A percentile compares a stretch with the other conserved stretches of the same genome.
Conservation (phyloP, 2,797 vertebrate species). For the Acanthornis magna region DNA sequence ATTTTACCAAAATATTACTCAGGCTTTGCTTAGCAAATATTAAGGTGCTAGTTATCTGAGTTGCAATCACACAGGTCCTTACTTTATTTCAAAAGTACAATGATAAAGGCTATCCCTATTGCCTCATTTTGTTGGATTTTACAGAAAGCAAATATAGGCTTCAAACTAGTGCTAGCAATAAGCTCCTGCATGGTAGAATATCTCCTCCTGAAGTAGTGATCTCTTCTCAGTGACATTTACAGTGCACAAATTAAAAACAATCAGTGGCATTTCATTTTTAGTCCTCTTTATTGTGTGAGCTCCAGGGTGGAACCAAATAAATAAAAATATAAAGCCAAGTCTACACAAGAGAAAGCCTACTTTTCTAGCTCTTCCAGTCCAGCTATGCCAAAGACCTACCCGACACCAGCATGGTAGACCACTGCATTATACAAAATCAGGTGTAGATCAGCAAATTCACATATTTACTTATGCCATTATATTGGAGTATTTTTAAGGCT, state of each 20-base stretch:
- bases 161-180: neutral
- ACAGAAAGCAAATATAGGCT: neutral
- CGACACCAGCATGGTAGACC: neutral
- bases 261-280: conserved; percentile 12
- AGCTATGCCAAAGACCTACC: neutral
- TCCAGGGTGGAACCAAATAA: neutral
- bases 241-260: neutral
- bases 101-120: neutral
- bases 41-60: neutral
- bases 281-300: neutral
- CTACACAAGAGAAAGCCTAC: neutral
- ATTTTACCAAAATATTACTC: neutral
- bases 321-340: neutral
- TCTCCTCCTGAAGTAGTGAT: neutral
- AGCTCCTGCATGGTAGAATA: neutral
- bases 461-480: neutral
- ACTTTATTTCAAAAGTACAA: neutral
- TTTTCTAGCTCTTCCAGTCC: neutral
- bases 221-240: neutral
- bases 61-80: neutral
- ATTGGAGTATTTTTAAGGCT: neutral
- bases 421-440: neutral
- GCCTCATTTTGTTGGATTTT: neutral
- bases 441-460: neutral
- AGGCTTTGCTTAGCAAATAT: neutral